These are phyloP conservation scores for Acromyrmex charruanus DNA, from an alignment of 1,140 invertebrate species.

Conservation along the genomic window DNA sequence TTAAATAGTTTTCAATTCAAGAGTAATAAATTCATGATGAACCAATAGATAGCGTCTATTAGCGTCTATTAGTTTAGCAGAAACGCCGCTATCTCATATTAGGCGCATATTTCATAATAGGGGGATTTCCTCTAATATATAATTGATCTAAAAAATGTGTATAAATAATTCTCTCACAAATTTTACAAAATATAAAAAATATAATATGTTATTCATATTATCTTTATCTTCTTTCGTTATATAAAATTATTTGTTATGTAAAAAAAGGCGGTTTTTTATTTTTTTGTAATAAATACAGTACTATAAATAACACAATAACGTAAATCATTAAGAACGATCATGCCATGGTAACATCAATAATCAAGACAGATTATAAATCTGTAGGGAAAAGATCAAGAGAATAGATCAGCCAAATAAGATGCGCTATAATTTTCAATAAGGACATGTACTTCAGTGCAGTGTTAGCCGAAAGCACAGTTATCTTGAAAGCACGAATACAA, in stretches of 20 bases:
- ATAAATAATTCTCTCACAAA: neutral
- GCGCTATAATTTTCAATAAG: slow-evolving; percentile 35
- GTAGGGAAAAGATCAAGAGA: slow-evolving; percentile 9
- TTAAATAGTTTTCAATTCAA: no score
- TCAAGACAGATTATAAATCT: slow-evolving; percentile 25
- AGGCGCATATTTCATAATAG: no score
- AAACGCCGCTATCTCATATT: no score
- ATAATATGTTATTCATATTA: neutral
- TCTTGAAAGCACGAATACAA: slow-evolving; percentile 1
- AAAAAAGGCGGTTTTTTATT: neutral
- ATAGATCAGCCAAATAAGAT: slow-evolving; percentile 16
- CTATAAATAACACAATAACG: slow-evolving; percentile 5
- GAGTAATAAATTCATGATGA: no score
- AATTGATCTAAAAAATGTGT: neutral
- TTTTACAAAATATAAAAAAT: slow-evolving; percentile 3
- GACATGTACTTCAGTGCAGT: no score
- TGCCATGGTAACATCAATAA: slow-evolving; percentile 10
- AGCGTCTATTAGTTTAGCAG: no score
- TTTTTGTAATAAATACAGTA: neutral
- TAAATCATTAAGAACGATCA: slow-evolving; percentile 1
- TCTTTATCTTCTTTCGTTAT: neutral
- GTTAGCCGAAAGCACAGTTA: neutral
- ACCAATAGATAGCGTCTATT: no score
- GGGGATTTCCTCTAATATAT: no score
- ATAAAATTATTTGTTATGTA: neutral